A percentile compares a stretch with the other conserved stretches of the same genome.
Evolutionary conservation across 1,140 invertebrate species (phyloP).

Genomic region (Metopolophium dirhodum): DNA sequence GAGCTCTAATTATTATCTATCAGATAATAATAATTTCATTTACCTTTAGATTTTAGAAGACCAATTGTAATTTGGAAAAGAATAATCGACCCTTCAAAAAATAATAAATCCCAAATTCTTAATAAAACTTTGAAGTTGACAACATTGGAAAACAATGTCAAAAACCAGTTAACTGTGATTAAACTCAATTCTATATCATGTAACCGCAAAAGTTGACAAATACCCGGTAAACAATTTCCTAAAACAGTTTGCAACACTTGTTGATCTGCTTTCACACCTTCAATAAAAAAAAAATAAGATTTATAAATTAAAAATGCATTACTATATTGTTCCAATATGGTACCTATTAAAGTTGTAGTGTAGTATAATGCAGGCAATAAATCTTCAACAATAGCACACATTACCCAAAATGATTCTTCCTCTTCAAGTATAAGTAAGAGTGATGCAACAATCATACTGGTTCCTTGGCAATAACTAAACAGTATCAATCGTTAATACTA

Average conservation of each 20-base stretch:
- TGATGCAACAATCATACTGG: constrained; percentile 94
- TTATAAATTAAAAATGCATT: background rate
- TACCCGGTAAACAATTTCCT: constrained; percentile 85
- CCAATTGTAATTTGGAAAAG: constrained; percentile 96
- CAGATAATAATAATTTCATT: background rate
- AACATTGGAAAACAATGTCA: constrained; percentile 97
- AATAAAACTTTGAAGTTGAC: constrained; percentile 97
- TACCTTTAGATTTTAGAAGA: constrained; percentile 90
- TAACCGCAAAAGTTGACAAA: constrained; percentile 86
- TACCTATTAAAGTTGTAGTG: constrained; percentile 90
- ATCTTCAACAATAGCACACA: constrained; percentile 98
- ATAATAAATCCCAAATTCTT: constrained; percentile 96
- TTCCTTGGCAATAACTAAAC: constrained; percentile 90
- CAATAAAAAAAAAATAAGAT: constrained; percentile 60
- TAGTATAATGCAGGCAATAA: constrained; percentile 97
- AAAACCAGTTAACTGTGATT: constrained; percentile 97
- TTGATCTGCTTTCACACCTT: constrained; percentile 90
- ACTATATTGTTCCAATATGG: background rate
- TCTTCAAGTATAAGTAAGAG: constrained; percentile 95
- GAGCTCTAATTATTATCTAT: background rate
- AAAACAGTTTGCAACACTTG: constrained; percentile 90
- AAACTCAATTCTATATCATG: constrained; percentile 96
- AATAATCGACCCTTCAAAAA: constrained; percentile 92
- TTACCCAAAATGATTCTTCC: constrained; percentile 99
- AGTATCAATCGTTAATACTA: constrained; percentile 48